Conservation (phyloP, 2,888 invertebrate species). For the Reticulitermes lucifugus region DNA sequence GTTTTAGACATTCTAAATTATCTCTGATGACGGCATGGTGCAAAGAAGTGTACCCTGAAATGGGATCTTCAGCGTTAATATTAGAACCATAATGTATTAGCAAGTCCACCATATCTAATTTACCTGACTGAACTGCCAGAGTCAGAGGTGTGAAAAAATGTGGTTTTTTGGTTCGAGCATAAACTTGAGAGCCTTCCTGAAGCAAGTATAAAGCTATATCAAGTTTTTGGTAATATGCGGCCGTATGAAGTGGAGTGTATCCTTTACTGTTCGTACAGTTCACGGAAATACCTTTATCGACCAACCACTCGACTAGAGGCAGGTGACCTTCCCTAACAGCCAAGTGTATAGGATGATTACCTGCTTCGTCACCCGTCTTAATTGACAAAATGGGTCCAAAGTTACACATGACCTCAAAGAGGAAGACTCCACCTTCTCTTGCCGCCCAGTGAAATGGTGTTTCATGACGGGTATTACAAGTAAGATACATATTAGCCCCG, state of each 20-base stretch:
- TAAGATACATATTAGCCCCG: not conserved
- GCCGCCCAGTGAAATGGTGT: not conserved
- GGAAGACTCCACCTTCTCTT: not conserved
- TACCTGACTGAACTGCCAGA: not conserved
- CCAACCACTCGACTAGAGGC: not conserved
- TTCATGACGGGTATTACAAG: not conserved
- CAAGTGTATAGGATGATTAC: not conserved
- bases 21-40: not conserved
- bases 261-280: not conserved
- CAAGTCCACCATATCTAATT: not conserved
- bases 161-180: not conserved
- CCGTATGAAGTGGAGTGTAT: not conserved
- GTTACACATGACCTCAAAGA: not conserved
- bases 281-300: not conserved
- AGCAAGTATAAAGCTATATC: not conserved
- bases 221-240: not conserved
- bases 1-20: not conserved
- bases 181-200: not conserved
- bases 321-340: not conserved
- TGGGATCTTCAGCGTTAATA: not conserved
- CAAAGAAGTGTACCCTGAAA: not conserved
- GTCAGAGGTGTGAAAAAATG: not conserved
- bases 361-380: not conserved
- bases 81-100: not conserved
- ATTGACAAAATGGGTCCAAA: not conserved